A percentile compares a stretch with the other conserved stretches of the same genome.
phyloP scores from a whole-genome alignment of 2,113 vertebrate genomes.

The Willisornis vidua region DNA sequence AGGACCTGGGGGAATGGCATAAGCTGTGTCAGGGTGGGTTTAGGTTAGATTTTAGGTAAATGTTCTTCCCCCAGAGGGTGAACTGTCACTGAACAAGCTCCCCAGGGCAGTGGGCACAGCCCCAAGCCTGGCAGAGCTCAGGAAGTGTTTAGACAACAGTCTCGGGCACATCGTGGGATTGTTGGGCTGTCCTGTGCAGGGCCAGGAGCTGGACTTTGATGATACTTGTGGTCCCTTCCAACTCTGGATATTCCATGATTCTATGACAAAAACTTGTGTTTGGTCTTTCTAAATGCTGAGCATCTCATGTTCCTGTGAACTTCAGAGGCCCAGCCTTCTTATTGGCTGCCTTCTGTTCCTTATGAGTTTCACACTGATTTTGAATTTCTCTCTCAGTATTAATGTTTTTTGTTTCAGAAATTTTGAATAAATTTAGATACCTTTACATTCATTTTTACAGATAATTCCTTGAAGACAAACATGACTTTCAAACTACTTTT shows the following conservation, averaged over 20 bases:
- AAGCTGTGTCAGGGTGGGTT: not conserved
- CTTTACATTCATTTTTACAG: not conserved
- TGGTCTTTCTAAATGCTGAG: not conserved
- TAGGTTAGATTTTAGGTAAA: not conserved
- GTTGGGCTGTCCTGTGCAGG: not conserved
- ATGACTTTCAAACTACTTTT: not conserved
- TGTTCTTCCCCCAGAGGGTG: not conserved
- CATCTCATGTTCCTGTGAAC: not conserved
- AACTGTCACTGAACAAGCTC: not conserved
- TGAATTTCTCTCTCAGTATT: not conserved
- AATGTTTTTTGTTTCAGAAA: not conserved
- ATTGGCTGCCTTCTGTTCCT: not conserved
- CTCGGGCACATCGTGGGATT: not conserved
- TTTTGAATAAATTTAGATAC: not conserved
- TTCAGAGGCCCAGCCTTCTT: not conserved
- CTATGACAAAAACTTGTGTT: not conserved
- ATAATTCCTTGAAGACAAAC: not conserved
- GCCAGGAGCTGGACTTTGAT: not conserved
- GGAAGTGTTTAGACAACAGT: not conserved
- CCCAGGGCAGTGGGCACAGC: not conserved
- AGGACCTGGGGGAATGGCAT: not conserved
- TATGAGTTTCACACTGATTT: not conserved
- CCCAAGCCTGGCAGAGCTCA: not conserved
- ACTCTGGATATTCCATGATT: not conserved
- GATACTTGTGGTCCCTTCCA: not conserved